A percentile compares a stretch with the other conserved stretches of the same genome.
Evolutionary conservation across 2,113 vertebrate genomes (phyloP).

Genomic region (Willisornis vidua): DNA sequence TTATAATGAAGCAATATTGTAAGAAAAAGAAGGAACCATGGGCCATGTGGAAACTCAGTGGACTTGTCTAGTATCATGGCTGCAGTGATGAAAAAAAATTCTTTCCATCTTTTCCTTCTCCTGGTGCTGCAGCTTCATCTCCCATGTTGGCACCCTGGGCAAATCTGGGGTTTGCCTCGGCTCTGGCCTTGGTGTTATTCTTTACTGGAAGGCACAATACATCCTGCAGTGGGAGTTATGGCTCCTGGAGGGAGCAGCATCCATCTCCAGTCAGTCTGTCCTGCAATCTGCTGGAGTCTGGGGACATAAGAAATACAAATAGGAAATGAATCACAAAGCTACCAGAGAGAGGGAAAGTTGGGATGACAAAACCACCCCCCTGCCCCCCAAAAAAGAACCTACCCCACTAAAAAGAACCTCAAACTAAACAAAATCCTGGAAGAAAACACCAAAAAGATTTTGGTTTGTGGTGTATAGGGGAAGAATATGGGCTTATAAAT

Average conservation of each 20-base stretch:
- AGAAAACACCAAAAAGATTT: neutral
- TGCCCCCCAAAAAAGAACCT: too few relatives aligned
- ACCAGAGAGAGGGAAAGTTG: neutral
- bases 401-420: neutral
- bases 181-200: neutral
- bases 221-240: neutral
- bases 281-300: neutral
- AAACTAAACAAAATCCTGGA: neutral
- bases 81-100: neutral
- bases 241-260: neutral
- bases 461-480: neutral
- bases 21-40: neutral
- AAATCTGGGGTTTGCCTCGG: neutral
- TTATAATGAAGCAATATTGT: neutral
- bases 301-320: neutral
- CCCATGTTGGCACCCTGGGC: accelerated
- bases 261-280: accelerated
- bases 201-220: neutral
- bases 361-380: neutral
- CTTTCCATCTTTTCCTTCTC: neutral
- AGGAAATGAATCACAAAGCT: neutral
- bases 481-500: neutral
- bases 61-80: neutral
- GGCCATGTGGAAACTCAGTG: neutral
- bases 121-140: neutral